Base-by-base conservation (phyloP, 2,888 invertebrate genomes). In the Ypsolopha sequella region DNA sequence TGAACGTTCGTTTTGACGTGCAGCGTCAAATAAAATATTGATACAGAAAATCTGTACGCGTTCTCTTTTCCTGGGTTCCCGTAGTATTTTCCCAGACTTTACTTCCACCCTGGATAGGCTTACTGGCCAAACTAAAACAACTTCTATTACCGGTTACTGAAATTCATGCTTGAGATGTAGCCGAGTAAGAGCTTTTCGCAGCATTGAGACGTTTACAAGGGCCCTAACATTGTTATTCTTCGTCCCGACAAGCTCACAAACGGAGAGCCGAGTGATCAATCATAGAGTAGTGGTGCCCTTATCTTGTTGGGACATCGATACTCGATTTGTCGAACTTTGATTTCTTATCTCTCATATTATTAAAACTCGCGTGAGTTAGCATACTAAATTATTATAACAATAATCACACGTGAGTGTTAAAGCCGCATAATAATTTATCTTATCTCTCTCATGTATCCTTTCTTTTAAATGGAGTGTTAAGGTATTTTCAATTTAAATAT, bases 161-260 rank as follows among this genome's bases (percentile, higher is more conserved):
- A 8, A 38, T 38, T 38, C 9, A 38, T 38, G 38, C 24, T 24
- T 24, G 24, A 61, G 56, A 34, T 59, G 54, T 52, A 55, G 64
- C 63, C 64, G 60, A 61, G 64, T 79, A 76, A 80, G 75, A 74
- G 75, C 76, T 80, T 81, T 81, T 76, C 57, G 71, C 70, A 60
- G 66, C 72, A 70, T 65, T 70, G 71, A 77, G 73, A 76, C 76
- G 74, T 76, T 79, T 80, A 84, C 80, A 79, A 77, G 76, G 67
- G 73, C 70, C 65, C 69, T 76, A 76, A 79, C 81, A 85, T 77
- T 81, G 81, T 84, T 84, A 81, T 86, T 85, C 79, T 80, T 76
- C 71, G 73, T 59, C 73, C 71, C 80, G 80, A 80, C 80, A 80
- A 77, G 77, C 75, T 67, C 66, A 65, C 63, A 60, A 63, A 58